phyloP scores from a whole-genome alignment of 2,888 invertebrate genomes.

The Theretra japonica region DNA sequence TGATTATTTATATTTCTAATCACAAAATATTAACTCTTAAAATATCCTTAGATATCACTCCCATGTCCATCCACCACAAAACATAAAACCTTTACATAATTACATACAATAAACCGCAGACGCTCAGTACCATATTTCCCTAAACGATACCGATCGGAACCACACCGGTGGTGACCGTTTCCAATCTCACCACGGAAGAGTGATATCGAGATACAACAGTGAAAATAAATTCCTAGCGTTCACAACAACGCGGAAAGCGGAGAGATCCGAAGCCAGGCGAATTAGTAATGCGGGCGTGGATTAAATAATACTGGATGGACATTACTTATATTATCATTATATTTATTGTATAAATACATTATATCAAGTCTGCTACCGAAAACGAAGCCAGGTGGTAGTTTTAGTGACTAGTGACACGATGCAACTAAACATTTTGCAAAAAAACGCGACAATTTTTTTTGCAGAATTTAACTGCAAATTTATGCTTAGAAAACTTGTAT shows the following conservation, averaged over 20 bases:
- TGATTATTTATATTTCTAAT: neutral
- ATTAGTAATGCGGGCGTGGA: slow-evolving; percentile 21
- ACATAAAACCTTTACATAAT: neutral
- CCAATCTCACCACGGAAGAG: slow-evolving; percentile 70
- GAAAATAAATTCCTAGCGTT: slow-evolving; percentile 72
- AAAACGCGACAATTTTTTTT: no score
- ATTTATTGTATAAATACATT: no score
- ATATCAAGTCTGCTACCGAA: no score
- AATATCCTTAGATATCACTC: no score
- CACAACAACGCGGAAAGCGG: slow-evolving; percentile 63
- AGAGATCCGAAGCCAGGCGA: slow-evolving; percentile 38
- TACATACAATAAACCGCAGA: neutral
- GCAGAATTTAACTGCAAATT: no score
- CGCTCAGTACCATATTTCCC: neutral
- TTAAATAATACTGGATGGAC: slow-evolving; percentile 21
- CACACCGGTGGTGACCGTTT: slow-evolving; percentile 25
- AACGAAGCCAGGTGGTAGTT: no score
- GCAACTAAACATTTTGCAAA: no score
- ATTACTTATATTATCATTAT: neutral
- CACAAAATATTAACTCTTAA: neutral
- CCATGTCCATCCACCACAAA: neutral
- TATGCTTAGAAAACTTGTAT: no score
- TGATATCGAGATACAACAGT: slow-evolving; percentile 73
- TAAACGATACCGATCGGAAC: slow-evolving; percentile 32
- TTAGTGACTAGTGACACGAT: no score